A percentile compares a stretch with the other conserved stretches of the same genome.
phyloP scores from a whole-genome alignment of 2,888 invertebrate genomes.

The Rhyacophila evoluta region DNA sequence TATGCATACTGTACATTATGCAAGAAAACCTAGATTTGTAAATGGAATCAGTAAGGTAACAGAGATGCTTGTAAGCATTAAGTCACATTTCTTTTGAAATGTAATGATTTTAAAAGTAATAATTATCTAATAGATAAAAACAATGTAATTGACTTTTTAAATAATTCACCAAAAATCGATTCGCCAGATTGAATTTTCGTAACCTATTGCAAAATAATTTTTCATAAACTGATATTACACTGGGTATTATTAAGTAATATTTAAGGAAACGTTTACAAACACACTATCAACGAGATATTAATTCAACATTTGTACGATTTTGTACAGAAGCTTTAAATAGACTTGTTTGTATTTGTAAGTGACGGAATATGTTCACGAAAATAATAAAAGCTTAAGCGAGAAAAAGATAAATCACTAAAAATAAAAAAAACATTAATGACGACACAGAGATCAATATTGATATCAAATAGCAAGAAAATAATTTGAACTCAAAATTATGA shows the following conservation, averaged over 20 bases:
- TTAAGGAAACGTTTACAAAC: background rate
- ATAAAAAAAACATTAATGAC: background rate
- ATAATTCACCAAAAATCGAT: background rate
- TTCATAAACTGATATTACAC: too few species aligned
- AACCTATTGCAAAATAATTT: background rate
- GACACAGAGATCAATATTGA: background rate
- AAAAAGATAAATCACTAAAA: background rate
- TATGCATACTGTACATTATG: background rate
- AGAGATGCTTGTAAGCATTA: background rate
- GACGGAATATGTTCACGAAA: constrained; percentile 11
- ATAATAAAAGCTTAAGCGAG: background rate
- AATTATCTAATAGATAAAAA: constrained; percentile 14
- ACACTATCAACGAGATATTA: constrained; percentile 22
- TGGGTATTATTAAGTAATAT: background rate
- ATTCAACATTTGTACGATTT: constrained; percentile 18
- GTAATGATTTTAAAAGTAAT: background rate
- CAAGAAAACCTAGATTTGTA: background rate
- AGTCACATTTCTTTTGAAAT: background rate
- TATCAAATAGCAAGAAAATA: background rate
- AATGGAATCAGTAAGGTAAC: constrained; percentile 12
- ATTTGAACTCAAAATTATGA: background rate
- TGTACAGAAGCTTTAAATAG: constrained; percentile 21
- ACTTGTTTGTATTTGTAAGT: constrained; percentile 9
- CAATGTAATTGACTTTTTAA: constrained; percentile 13
- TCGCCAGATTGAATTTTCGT: background rate